phyloP scores from a whole-genome alignment of 2,888 invertebrate genomes.

The Agonopterix alstromeriana region DNA sequence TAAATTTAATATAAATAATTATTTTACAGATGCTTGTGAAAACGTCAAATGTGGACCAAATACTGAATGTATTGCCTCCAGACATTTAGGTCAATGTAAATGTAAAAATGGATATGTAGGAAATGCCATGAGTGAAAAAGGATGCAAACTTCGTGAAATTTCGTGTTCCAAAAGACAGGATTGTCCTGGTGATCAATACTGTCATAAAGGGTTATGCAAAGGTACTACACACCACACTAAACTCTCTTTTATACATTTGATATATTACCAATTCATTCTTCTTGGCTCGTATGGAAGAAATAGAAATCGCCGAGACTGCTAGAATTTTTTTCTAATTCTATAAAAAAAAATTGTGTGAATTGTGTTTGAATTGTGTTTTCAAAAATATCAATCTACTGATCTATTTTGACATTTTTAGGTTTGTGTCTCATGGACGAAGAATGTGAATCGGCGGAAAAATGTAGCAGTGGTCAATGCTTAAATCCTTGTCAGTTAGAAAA shows the following conservation, averaged over 20 bases:
- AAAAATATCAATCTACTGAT: too few species aligned
- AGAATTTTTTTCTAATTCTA: background rate
- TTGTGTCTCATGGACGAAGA: slow-evolving; percentile 88
- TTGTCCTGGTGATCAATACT: slow-evolving; percentile 88
- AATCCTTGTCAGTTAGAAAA: slow-evolving; percentile 86
- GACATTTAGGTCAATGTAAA: slow-evolving; percentile 86
- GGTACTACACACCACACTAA: slow-evolving; percentile 59
- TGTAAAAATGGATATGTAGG: slow-evolving; percentile 88
- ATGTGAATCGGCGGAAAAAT: slow-evolving; percentile 87
- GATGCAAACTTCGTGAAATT: slow-evolving; percentile 86
- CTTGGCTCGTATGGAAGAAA: too few species aligned
- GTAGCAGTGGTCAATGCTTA: slow-evolving; percentile 87
- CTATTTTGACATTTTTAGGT: slow-evolving; percentile 64
- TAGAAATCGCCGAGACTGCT: background rate
- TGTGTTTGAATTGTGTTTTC: background rate
- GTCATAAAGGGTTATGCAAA: slow-evolving; percentile 87
- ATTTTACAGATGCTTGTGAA: slow-evolving; percentile 84
- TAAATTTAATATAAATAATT: background rate
- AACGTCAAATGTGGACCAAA: slow-evolving; percentile 87
- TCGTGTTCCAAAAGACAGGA: slow-evolving; percentile 83
- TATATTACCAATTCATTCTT: too few species aligned
- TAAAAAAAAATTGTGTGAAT: background rate
- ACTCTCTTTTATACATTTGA: too few species aligned
- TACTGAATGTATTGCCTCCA: slow-evolving; percentile 86
- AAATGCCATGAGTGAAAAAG: slow-evolving; percentile 82